Conservation (phyloP, 2,797 vertebrate genomes). For the Neosalanx taihuensis region DNA sequence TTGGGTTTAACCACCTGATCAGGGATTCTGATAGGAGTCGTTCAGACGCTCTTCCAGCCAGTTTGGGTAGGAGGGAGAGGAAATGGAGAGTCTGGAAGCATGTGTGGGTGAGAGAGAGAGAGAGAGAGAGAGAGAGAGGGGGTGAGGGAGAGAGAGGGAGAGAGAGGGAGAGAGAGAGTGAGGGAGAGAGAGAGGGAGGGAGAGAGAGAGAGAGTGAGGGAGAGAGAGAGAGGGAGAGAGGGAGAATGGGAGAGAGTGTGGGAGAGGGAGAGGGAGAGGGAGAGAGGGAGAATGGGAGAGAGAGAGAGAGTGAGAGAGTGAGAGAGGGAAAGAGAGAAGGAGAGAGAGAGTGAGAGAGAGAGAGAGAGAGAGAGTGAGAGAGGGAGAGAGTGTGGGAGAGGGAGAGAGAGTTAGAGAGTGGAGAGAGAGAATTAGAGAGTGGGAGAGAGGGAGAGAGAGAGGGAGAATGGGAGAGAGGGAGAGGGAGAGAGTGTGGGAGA, state of each 20-base stretch:
- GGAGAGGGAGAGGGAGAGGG: neutral
- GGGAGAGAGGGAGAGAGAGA: neutral
- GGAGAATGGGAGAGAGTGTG: neutral
- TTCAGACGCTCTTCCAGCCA: too few species aligned
- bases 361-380: neutral
- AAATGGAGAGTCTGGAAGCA: neutral
- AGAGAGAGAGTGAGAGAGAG: neutral
- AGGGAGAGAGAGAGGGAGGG: neutral
- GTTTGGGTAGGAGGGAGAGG: too few species aligned
- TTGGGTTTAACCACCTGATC: too few species aligned
- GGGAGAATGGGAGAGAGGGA: neutral
- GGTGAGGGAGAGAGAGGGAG: neutral
- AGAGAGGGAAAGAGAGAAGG: neutral
- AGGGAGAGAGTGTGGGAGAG: neutral
- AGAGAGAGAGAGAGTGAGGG: neutral
- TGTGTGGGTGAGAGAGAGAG: too few species aligned
- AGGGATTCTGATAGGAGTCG: too few species aligned
- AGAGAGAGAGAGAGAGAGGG: too few species aligned
- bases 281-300: neutral
- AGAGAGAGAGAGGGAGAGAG: neutral
- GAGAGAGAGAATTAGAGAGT: neutral
- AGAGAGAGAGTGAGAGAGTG: neutral
- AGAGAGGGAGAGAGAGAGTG: neutral
- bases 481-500: neutral
- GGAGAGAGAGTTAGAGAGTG: slow-evolving; percentile 5